Evolutionary conservation across 2,113 vertebrate genomes (phyloP).

Genomic region (Calcarius ornatus): DNA sequence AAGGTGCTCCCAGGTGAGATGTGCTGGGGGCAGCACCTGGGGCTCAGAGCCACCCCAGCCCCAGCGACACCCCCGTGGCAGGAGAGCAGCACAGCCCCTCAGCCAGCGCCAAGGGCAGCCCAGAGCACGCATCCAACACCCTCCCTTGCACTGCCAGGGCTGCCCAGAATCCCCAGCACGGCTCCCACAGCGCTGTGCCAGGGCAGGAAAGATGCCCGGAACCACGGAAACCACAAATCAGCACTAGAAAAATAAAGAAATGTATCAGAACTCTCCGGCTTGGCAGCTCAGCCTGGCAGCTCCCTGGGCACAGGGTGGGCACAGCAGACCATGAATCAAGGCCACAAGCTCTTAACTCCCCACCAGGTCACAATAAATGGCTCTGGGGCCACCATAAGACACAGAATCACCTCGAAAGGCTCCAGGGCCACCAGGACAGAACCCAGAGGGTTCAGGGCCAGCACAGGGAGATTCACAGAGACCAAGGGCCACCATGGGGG

Average conservation of each 20-base stretch:
- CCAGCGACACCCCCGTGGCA: not conserved
- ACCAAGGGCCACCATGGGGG: not conserved
- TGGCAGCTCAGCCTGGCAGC: not conserved
- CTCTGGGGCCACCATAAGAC: not conserved
- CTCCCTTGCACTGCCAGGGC: not conserved
- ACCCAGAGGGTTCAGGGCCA: not conserved
- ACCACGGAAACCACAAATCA: not conserved
- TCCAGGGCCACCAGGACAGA: not conserved
- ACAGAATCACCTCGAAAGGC: not conserved
- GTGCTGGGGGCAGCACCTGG: not conserved
- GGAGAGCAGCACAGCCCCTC: not conserved
- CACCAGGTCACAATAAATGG: not conserved
- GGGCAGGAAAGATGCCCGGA: not conserved
- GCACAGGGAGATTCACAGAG: not conserved
- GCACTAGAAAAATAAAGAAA: not conserved
- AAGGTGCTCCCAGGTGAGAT: not conserved
- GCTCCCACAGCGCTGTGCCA: not conserved
- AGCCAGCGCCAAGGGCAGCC: not conserved
- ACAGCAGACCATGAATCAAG: not conserved
- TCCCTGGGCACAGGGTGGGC: not conserved
- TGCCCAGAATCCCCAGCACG: not conserved
- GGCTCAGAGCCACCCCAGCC: not conserved
- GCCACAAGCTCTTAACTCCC: not conserved
- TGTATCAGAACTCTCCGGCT: not conserved
- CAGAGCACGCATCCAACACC: rapidly evolving